Evolutionary conservation across 2,797 vertebrate genomes (phyloP).

Genomic region (Pantherophis vulpinus): DNA sequence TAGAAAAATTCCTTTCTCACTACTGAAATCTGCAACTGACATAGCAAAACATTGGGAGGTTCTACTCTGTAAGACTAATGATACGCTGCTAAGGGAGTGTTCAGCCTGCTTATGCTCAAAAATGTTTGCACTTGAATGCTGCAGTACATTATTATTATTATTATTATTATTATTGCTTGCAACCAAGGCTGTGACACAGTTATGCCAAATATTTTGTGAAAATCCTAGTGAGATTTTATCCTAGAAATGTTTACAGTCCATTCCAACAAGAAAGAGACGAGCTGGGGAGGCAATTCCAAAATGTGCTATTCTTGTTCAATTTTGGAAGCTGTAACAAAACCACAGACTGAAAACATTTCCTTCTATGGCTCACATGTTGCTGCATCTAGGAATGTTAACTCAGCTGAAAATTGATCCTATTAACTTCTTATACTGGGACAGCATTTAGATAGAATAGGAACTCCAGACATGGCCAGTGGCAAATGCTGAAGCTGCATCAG

Average conservation of each 20-base stretch:
- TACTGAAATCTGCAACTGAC: not conserved
- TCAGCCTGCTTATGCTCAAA: not conserved
- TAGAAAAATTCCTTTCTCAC: not conserved
- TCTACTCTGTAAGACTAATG: not conserved
- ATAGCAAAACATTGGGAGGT: not conserved
- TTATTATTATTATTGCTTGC: not conserved
- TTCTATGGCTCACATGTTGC: not conserved
- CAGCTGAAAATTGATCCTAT: slow-evolving; percentile 32
- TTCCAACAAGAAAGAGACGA: not conserved
- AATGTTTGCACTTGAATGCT: not conserved
- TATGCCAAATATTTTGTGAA: not conserved
- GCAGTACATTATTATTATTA: not conserved
- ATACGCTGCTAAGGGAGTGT: not conserved
- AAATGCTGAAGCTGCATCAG: slow-evolving; percentile 21
- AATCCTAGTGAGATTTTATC: not conserved
- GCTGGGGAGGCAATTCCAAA: not conserved
- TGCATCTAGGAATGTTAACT: slow-evolving; percentile 16
- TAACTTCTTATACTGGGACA: slow-evolving; percentile 24
- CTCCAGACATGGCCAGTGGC: slow-evolving; percentile 19
- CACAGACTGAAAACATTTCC: slow-evolving; percentile 18
- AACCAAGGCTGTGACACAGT: not conserved
- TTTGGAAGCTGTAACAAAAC: slow-evolving; percentile 8
- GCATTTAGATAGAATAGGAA: slow-evolving; percentile 14
- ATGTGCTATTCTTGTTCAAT: not conserved
- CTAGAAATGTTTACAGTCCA: not conserved